A percentile compares a stretch with the other conserved stretches of the same genome.
These are phyloP conservation scores for Protomyctophum bolini DNA, from an alignment of 2,113 vertebrate species.

Conservation along the genomic window DNA sequence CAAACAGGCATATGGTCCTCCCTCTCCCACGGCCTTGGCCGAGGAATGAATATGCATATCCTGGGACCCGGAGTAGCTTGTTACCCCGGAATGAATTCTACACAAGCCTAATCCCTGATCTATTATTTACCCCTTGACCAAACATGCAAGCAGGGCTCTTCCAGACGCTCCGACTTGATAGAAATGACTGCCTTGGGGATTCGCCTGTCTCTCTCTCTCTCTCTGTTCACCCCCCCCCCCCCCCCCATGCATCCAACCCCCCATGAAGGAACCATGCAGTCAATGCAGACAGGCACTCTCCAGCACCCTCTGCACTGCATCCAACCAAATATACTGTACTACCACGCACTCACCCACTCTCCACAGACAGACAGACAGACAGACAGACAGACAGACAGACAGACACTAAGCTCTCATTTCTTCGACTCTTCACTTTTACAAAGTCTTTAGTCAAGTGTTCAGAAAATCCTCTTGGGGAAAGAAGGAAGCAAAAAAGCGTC, in stretches of 20 bases:
- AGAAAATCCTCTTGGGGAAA: constrained; percentile 43
- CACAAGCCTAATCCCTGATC: constrained; percentile 83
- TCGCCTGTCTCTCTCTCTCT: constrained; percentile 51
- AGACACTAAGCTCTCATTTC: constrained; percentile 7
- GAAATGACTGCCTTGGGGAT: constrained; percentile 76
- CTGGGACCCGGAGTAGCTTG: constrained; percentile 76
- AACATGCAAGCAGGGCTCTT: constrained; percentile 80
- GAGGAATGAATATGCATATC: constrained; percentile 81
- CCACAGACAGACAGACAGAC: no score
- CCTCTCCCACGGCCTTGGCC: constrained; percentile 77
- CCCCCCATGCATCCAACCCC: no score
- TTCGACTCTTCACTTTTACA: constrained; percentile 69
- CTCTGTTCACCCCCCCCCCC: neutral
- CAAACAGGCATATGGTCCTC: constrained; percentile 75
- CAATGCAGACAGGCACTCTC: no score
- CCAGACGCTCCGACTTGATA: constrained; percentile 77
- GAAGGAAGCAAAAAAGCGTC: constrained; percentile 56
- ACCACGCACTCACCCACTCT: neutral
- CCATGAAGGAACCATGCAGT: no score
- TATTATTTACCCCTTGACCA: constrained; percentile 86
- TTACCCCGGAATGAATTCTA: constrained; percentile 81
- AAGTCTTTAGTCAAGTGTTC: constrained; percentile 69
- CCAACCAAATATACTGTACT: no score
- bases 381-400: no score
- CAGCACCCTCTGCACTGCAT: no score